Conservation (phyloP, 2,113 vertebrate species). For the Nothocercus nigrocapillus region DNA sequence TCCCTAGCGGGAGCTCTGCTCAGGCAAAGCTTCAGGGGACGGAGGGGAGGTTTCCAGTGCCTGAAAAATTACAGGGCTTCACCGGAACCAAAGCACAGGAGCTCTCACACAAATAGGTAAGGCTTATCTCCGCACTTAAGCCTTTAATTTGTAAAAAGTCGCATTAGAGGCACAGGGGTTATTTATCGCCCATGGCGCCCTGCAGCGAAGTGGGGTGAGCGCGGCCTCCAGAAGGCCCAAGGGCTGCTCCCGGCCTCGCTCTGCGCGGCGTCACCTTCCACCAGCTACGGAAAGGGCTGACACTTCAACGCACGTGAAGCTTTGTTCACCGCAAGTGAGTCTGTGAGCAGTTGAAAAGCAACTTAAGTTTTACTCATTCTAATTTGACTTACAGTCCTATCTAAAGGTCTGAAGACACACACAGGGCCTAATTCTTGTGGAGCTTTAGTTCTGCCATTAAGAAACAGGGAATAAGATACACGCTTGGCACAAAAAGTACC, state of each 20-base stretch:
- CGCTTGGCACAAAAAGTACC: background rate
- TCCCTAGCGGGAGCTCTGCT: background rate
- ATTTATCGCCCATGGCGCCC: background rate
- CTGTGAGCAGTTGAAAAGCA: background rate
- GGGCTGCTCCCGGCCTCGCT: background rate
- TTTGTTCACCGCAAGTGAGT: background rate
- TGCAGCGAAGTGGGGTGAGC: background rate
- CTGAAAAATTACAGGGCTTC: background rate
- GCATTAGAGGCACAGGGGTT: background rate
- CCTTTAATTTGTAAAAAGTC: background rate
- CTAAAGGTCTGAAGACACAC: background rate
- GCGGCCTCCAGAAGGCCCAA: background rate
- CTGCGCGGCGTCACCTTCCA: too few species aligned
- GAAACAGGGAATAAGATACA: background rate
- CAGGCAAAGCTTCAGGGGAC: background rate
- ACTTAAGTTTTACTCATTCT: background rate
- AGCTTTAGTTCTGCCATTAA: background rate
- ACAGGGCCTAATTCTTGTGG: background rate
- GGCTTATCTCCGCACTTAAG: background rate
- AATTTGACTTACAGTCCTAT: background rate
- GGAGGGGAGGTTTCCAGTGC: background rate
- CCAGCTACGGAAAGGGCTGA: accelerated
- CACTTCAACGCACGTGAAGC: background rate
- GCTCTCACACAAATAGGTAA: background rate
- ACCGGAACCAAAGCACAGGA: background rate